Evolutionary conservation across 1,140 invertebrate genomes (phyloP).

Genomic region (Daktulosphaira vitifoliae): DNA sequence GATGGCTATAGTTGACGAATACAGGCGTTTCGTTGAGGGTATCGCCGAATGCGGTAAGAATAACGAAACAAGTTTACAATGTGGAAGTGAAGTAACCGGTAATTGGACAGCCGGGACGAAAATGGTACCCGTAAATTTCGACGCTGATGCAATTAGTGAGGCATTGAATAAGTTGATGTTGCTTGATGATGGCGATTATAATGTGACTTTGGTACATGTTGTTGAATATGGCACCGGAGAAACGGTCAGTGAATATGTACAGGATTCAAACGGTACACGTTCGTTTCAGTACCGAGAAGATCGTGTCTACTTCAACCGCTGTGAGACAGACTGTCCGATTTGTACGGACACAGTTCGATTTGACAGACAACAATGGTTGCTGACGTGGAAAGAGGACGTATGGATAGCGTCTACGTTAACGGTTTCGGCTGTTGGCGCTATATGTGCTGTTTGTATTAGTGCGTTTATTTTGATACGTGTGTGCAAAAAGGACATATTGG

Average conservation of each 20-base stretch:
- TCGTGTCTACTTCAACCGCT: not conserved
- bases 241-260: not conserved
- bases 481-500: constrained; percentile 47
- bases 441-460: constrained; percentile 45
- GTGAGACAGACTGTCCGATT: not conserved
- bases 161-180: not conserved
- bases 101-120: not conserved
- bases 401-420: constrained; percentile 48
- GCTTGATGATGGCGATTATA: constrained; percentile 1
- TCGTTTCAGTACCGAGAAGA: not conserved
- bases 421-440: constrained; percentile 44
- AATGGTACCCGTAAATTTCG: not conserved
- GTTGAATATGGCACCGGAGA: not conserved
- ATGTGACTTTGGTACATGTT: constrained; percentile 22
- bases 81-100: not conserved
- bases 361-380: no score
- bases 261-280: constrained; percentile 16
- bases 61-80: not conserved
- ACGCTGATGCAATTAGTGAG: not conserved
- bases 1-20: not conserved
- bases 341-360: no score
- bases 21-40: not conserved
- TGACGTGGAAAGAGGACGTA: constrained; percentile 42
- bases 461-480: constrained; percentile 49
- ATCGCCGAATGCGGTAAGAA: not conserved